These are phyloP conservation scores for Drosophila seguyi DNA, from an alignment of 1,140 invertebrate species.

Conservation along the genomic window DNA sequence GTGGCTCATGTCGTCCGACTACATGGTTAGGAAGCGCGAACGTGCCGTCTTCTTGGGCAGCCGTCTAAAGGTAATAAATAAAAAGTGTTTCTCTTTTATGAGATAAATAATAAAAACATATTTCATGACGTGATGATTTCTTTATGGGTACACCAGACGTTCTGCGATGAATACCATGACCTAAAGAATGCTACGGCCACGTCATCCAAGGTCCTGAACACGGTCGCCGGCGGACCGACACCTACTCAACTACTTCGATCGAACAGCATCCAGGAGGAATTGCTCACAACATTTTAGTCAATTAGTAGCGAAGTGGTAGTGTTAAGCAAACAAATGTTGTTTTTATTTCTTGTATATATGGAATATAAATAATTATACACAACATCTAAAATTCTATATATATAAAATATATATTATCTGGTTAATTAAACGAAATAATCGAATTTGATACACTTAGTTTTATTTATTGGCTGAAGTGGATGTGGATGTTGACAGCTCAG, in stretches of 20 bases:
- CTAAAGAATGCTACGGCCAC: conserved; percentile 87
- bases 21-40: conserved; percentile 96
- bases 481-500: conserved; percentile 4
- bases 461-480: background rate
- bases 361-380: conserved; percentile 53
- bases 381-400: conserved; percentile 53
- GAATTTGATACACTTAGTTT: conserved; percentile 21
- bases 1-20: conserved; percentile 96
- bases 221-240: conserved; percentile 85
- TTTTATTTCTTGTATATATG: conserved; percentile 66
- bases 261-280: conserved; percentile 93
- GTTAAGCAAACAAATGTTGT: conserved; percentile 53
- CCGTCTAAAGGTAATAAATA: conserved; percentile 89
- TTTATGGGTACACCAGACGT: conserved; percentile 86
- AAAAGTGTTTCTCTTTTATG: background rate
- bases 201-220: conserved; percentile 86
- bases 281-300: conserved; percentile 87
- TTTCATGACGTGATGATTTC: conserved; percentile 18
- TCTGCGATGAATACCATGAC: conserved; percentile 91
- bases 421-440: conserved; percentile 45
- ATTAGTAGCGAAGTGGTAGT: conserved; percentile 55
- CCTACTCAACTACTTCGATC: conserved; percentile 89
- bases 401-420: conserved; percentile 52
- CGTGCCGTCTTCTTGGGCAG: conserved; percentile 93
- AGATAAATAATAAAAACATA: conserved; percentile 1